phyloP scores from a whole-genome alignment of 2,888 invertebrate species.

The Xylocampa areola region DNA sequence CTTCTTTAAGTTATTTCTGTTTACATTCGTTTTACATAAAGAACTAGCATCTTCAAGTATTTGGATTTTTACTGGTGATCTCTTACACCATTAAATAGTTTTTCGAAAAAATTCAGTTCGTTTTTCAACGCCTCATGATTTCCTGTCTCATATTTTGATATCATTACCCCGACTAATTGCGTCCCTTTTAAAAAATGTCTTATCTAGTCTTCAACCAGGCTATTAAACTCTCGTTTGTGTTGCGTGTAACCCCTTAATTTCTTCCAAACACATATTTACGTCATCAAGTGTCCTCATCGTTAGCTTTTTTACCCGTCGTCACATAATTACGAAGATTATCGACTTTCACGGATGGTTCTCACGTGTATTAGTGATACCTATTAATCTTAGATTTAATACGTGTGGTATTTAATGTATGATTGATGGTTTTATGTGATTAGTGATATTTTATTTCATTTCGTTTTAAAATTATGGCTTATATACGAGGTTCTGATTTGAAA shows the following conservation, averaged over 20 bases:
- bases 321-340: constrained; percentile 48
- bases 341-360: constrained; percentile 47
- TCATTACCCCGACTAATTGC: constrained; percentile 2
- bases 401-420: constrained; percentile 7
- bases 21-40: neutral
- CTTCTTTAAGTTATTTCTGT: constrained; percentile 33
- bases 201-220: constrained; percentile 29
- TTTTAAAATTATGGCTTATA: too few relatives aligned
- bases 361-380: constrained; percentile 45
- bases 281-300: constrained; percentile 50
- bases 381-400: constrained; percentile 37
- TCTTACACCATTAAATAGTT: neutral
- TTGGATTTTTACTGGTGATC: neutral
- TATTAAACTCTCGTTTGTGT: constrained; percentile 55
- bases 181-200: constrained; percentile 17
- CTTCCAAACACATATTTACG: constrained; percentile 34
- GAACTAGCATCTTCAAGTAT: neutral
- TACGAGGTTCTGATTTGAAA: too few relatives aligned
- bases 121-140: neutral
- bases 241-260: constrained; percentile 44
- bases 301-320: constrained; percentile 56
- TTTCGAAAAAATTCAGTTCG: neutral
- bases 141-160: neutral
- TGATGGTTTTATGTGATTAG: too few relatives aligned
- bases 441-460: too few relatives aligned